A percentile compares a stretch with the other conserved stretches of the same genome.
Conservation (phyloP, 2,888 invertebrate species). For the Pilophorus perplexus region DNA sequence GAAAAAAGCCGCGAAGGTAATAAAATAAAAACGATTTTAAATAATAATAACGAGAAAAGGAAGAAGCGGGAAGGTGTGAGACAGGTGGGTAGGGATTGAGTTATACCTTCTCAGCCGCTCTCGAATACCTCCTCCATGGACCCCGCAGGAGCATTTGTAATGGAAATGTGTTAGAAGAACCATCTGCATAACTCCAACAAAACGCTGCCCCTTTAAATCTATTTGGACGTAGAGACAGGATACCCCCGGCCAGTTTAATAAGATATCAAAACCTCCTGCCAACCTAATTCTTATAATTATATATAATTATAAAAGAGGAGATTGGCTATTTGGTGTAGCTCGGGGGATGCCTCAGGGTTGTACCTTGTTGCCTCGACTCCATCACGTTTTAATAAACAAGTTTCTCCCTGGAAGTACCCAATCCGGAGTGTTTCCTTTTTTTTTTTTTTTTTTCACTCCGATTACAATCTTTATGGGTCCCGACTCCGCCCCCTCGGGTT, state of each 20-base stretch:
- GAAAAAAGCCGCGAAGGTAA: constrained; percentile 24
- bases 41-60: constrained; percentile 37
- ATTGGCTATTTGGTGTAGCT: constrained; percentile 36
- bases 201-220: constrained; percentile 37
- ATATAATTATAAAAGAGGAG: constrained; percentile 35
- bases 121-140: neutral
- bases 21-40: constrained; percentile 39
- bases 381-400: constrained; percentile 38
- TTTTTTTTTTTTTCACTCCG: too few species aligned
- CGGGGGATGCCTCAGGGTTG: constrained; percentile 9
- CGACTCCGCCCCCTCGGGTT: neutral
- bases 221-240: constrained; percentile 24
- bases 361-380: neutral
- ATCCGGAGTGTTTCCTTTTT: constrained; percentile 16
- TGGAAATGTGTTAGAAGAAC: constrained; percentile 34
- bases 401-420: constrained; percentile 14
- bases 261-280: constrained; percentile 40
- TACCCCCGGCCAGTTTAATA: constrained; percentile 32
- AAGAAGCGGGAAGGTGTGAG: constrained; percentile 36
- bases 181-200: constrained; percentile 34
- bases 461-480: constrained; percentile 36
- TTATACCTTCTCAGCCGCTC: constrained; percentile 11
- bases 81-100: constrained; percentile 40
- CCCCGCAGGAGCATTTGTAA: constrained; percentile 34
- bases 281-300: constrained; percentile 41